These are phyloP conservation scores for Didymodactylos carnosus DNA, from an alignment of 2,888 invertebrate genomes.

Conservation along the genomic window DNA sequence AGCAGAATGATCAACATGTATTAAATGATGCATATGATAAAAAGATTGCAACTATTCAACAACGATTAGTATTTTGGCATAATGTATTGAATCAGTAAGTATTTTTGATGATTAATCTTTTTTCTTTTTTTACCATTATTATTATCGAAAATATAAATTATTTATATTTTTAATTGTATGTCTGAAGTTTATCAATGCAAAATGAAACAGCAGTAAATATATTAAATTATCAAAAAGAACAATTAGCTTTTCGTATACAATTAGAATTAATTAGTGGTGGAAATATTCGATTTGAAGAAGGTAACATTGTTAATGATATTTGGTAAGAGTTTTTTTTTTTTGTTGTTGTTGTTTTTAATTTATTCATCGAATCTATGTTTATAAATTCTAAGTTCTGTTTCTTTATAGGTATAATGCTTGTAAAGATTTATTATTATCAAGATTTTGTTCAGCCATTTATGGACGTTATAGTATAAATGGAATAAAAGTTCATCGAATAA, in stretches of 20 bases:
- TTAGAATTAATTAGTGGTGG: slow-evolving; percentile 33
- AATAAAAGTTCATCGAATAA: slow-evolving; percentile 27
- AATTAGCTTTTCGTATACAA: slow-evolving; percentile 7
- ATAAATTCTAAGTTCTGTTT: not conserved
- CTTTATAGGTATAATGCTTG: slow-evolving; percentile 29
- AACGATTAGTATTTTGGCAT: not conserved
- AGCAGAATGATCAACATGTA: not conserved
- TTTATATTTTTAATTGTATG: not conserved
- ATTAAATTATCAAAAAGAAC: not conserved
- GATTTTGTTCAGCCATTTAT: slow-evolving; percentile 32
- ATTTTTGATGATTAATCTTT: not conserved
- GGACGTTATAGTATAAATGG: slow-evolving; percentile 24
- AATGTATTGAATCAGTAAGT: not conserved
- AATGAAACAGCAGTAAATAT: not conserved
- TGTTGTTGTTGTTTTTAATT: no score
- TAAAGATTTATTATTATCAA: slow-evolving; percentile 30
- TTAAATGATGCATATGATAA: not conserved
- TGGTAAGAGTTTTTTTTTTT: slow-evolving; percentile 20
- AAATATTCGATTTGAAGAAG: slow-evolving; percentile 33
- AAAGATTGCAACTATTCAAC: not conserved
- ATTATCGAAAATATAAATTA: not conserved
- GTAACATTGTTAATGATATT: slow-evolving; percentile 22
- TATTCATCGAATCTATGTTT: no score
- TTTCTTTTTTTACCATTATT: not conserved
- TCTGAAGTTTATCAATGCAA: not conserved